Evolutionary conservation across 2,797 vertebrate species (phyloP).

Genomic region (Betta splendens): DNA sequence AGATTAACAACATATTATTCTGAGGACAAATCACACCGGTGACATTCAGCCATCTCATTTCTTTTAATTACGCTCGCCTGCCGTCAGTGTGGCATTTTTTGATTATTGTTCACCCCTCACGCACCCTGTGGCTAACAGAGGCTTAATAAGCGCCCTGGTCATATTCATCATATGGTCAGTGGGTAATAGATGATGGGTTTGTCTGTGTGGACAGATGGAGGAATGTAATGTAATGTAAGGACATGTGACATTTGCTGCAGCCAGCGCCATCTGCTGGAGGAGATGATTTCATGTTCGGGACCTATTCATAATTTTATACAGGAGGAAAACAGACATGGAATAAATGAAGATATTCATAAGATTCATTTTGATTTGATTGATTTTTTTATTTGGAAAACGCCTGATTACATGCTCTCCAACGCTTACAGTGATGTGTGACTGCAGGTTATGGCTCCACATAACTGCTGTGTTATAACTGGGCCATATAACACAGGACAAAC

Average conservation of each 20-base stretch:
- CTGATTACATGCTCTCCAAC: constrained; percentile 43
- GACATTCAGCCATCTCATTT: constrained; percentile 53
- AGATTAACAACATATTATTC: constrained; percentile 34
- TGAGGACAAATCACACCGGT: constrained; percentile 22
- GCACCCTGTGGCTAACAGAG: constrained; percentile 27
- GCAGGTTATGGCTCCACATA: constrained; percentile 36
- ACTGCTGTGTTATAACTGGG: constrained; percentile 17
- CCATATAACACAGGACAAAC: constrained; percentile 34
- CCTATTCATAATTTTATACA: constrained; percentile 15
- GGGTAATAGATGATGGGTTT: constrained; percentile 36
- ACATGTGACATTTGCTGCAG: background rate
- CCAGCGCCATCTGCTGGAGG: constrained; percentile 72
- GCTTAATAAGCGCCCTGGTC: constrained; percentile 55
- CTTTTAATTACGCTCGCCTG: constrained; percentile 33
- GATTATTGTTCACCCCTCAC: constrained; percentile 53
- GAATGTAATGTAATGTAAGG: constrained; percentile 4
- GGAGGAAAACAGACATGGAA: background rate
- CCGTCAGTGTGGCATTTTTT: constrained; percentile 44
- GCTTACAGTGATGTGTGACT: constrained; percentile 33
- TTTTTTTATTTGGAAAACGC: constrained; percentile 54
- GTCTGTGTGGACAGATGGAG: constrained; percentile 13
- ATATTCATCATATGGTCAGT: constrained; percentile 19
- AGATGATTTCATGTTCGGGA: constrained; percentile 23
- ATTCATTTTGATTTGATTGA: constrained; percentile 19
- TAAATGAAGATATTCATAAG: background rate